Base-by-base conservation (phyloP, 2,797 vertebrate genomes). In the Sardinella longiceps region DNA sequence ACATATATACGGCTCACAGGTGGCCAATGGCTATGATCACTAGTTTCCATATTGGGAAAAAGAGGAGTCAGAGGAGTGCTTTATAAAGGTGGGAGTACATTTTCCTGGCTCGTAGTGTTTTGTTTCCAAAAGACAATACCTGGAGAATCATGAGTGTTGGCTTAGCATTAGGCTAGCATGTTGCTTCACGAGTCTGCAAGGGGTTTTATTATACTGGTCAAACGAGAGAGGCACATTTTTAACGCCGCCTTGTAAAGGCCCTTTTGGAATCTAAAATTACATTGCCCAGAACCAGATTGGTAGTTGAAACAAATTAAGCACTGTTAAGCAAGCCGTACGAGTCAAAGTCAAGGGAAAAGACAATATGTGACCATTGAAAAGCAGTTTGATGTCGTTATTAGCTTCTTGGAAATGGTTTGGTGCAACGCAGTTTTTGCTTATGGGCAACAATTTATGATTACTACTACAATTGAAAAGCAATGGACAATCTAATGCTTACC, bases 271-370 rank as follows among this genome's bases (percentile, higher is more conserved):
- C 70, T 77, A 77, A 28, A 70, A 9, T 51, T 37, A 50, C 83
- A 74, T 51, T 11, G 30, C 63, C 15, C 82, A 94, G 92, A 95
- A 95, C 94, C 96, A 96, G 97, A 98, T 97, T 97, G 97, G 95
- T 95, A 96, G 96, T 97, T 77, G 9, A 70, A 70, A 70, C 28
- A 70, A 77, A 77, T 77, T 43, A 77, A 43, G 37, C 70, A 39
- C 37, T 77, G 37, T 33, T 77, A 20, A 20, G 70, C 18, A 43
- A 39, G 23, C 23, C 1, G 37, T 77, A 20, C 43, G 70, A 39
- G 70, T 15, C 4, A 39, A 18, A 39, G 15, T 23, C 2, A 43
- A 18, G 2, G 11, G 70, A 39, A 77, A 77, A 43, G 3, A 70
- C 63, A 28, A 30, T 33, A 14, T 18, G 5, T 70, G 37, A 77